These are phyloP conservation scores for Ophion ventricosus DNA, from an alignment of 2,888 invertebrate species.

Conservation along the genomic window DNA sequence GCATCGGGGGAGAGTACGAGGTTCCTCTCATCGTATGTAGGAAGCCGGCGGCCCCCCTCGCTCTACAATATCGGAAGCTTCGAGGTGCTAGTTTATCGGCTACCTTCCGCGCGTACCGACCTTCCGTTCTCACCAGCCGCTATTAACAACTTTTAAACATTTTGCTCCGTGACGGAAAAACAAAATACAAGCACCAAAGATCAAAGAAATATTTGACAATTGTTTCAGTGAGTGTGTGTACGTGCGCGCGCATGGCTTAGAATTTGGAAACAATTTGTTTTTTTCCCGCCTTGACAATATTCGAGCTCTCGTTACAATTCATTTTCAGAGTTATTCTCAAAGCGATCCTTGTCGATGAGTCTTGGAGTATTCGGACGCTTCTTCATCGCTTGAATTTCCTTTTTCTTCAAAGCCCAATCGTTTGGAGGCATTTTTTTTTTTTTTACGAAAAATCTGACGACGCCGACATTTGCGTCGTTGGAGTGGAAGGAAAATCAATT, in stretches of 20 bases:
- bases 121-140: constrained; percentile 51
- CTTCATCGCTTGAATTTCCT: neutral
- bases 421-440: no score
- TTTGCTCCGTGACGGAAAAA: constrained; percentile 1
- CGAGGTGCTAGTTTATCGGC: constrained; percentile 76
- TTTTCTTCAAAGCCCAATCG: neutral
- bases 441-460: no score
- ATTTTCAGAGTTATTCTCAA: neutral
- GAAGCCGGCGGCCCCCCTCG: constrained; percentile 34
- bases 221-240: constrained; percentile 48
- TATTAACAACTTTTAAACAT: constrained; percentile 15
- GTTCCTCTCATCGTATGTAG: constrained; percentile 38
- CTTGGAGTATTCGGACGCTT: no score
- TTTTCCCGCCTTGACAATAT: constrained; percentile 54
- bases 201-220: neutral
- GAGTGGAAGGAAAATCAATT: no score
- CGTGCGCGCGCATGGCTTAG: neutral
- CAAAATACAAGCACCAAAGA: neutral
- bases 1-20: constrained; percentile 39
- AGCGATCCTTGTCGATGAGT: neutral
- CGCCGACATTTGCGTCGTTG: no score
- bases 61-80: constrained; percentile 62
- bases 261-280: neutral
- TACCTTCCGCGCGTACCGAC: constrained; percentile 76
- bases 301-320: neutral